Evolutionary conservation across 2,113 vertebrate genomes (phyloP).

Genomic region (Acanthisitta chloris): DNA sequence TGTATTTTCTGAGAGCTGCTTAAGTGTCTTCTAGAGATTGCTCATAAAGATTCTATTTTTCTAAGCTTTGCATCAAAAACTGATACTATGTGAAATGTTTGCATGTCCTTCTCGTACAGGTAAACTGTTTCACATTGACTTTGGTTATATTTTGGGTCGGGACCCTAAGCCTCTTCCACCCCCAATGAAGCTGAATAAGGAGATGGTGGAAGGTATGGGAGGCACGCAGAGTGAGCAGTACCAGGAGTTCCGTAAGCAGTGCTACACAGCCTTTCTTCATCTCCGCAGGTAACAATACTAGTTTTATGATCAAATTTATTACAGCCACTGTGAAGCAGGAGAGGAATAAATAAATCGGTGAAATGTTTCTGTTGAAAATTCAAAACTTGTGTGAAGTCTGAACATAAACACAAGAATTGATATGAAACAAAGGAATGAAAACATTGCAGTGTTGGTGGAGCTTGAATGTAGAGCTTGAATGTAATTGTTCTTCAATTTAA

Average conservation of each 20-base stretch:
- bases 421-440: neutral
- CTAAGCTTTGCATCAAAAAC: neutral
- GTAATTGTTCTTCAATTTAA: neutral
- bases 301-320: neutral
- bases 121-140: slow-evolving; percentile 99
- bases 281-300: slow-evolving; percentile 82
- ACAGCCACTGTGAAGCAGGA: neutral
- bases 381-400: neutral
- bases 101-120: slow-evolving; percentile 69
- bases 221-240: slow-evolving; percentile 98
- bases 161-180: slow-evolving; percentile 97
- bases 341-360: neutral
- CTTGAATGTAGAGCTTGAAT: neutral
- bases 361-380: neutral
- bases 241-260: slow-evolving; percentile 98
- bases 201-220: slow-evolving; percentile 99
- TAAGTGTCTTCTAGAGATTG: neutral
- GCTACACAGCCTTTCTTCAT: slow-evolving; percentile 97
- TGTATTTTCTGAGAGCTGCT: neutral
- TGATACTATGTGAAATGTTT: neutral
- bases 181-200: slow-evolving; percentile 98
- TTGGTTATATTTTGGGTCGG: slow-evolving; percentile 96
- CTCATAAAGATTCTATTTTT: neutral
- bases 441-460: neutral
- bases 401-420: accelerated